These are phyloP conservation scores for Aphidius gifuensis DNA, from an alignment of 1,140 invertebrate genomes.

Conservation along the genomic window DNA sequence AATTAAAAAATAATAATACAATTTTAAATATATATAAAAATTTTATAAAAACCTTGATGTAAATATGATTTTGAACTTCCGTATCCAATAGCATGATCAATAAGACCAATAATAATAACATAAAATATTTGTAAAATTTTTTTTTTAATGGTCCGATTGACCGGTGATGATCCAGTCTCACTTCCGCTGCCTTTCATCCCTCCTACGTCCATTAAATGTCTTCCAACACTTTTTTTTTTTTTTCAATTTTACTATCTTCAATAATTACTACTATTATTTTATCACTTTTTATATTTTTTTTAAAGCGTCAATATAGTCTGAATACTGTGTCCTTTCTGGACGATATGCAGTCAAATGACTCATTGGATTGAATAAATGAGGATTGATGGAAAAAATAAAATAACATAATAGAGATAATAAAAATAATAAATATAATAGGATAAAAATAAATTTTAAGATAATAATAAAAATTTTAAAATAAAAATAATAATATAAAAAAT, in stretches of 20 bases:
- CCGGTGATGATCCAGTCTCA: conserved; percentile 26
- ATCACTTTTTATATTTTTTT: background rate
- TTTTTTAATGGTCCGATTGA: conserved; percentile 22
- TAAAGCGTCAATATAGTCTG: too few species aligned
- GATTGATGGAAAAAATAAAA: too few species aligned
- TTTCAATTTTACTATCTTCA: background rate
- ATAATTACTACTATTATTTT: background rate
- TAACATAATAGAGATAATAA: too few species aligned
- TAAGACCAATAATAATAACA: conserved; percentile 22
- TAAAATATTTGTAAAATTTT: conserved; percentile 16
- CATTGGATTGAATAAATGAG: too few species aligned
- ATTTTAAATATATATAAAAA: background rate
- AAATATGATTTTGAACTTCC: conserved; percentile 20
- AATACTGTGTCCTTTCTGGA: too few species aligned
- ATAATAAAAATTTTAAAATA: too few species aligned
- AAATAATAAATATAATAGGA: too few species aligned
- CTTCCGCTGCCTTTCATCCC: conserved; percentile 25
- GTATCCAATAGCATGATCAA: conserved; percentile 27
- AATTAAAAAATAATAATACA: background rate
- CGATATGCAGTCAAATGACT: too few species aligned
- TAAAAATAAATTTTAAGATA: too few species aligned
- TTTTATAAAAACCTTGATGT: conserved; percentile 25
- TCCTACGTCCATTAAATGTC: conserved; percentile 24
- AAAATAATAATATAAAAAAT: too few species aligned
- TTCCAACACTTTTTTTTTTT: conserved; percentile 8